phyloP scores from a whole-genome alignment of 2,888 invertebrate genomes.

The Auanema freiburgensis region DNA sequence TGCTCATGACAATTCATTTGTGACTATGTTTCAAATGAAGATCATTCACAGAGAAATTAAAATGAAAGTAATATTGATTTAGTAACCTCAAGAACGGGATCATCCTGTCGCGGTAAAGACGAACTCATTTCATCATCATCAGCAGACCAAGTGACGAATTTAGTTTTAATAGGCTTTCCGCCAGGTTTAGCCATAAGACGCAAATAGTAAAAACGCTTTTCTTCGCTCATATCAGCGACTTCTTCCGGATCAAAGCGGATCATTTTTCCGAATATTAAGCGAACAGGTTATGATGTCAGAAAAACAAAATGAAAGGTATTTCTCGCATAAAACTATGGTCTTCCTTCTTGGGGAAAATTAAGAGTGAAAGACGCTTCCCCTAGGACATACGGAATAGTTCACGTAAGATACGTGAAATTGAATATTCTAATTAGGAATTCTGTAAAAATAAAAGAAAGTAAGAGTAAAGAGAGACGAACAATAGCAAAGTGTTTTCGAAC shows the following conservation, averaged over 20 bases:
- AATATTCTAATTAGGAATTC: background rate
- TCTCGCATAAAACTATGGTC: too few species aligned
- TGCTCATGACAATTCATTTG: too few species aligned
- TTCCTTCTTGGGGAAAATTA: too few species aligned
- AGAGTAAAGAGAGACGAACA: background rate
- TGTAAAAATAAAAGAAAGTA: background rate
- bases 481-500: background rate
- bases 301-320: too few species aligned
- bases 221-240: slow-evolving; percentile 46
- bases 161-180: slow-evolving; percentile 62
- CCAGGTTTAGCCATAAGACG: slow-evolving; percentile 64
- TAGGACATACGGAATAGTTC: background rate
- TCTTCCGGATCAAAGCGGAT: slow-evolving; percentile 47
- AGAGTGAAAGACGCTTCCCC: too few species aligned
- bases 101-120: slow-evolving; percentile 66
- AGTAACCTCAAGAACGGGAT: slow-evolving; percentile 69
- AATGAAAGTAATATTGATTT: background rate
- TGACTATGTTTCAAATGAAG: too few species aligned
- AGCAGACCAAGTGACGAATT: slow-evolving; percentile 62
- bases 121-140: slow-evolving; percentile 28
- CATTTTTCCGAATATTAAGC: slow-evolving; percentile 17
- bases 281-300: background rate
- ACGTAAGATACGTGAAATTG: background rate
- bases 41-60: too few species aligned
- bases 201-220: slow-evolving; percentile 64